Evolutionary conservation across 2,113 vertebrate genomes (phyloP).

Genomic region (Anolis sagrei): DNA sequence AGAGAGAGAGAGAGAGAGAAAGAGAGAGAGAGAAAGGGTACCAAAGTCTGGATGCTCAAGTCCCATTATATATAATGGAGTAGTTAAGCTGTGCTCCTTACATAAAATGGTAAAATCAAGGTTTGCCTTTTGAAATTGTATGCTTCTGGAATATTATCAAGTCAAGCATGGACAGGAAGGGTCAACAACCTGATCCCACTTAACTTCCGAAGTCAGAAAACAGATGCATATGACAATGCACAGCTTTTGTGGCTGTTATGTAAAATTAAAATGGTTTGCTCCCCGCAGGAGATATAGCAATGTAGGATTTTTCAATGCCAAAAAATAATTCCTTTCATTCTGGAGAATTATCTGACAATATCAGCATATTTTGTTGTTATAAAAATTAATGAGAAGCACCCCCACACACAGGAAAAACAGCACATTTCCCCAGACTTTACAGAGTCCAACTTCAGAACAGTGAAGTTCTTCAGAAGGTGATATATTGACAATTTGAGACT

Average conservation of each 20-base stretch:
- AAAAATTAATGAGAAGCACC: background rate
- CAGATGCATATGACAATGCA: background rate
- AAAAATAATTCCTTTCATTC: background rate
- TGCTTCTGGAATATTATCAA: too few relatives aligned
- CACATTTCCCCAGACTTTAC: background rate
- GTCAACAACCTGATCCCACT: too few relatives aligned
- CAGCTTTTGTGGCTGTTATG: background rate
- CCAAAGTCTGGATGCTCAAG: too few relatives aligned
- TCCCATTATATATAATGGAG: too few relatives aligned
- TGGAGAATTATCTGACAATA: background rate
- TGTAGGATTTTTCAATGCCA: background rate
- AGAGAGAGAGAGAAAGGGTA: too few relatives aligned
- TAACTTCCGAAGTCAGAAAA: too few relatives aligned
- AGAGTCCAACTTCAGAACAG: background rate
- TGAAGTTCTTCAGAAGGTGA: background rate
- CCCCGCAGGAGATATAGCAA: too few relatives aligned
- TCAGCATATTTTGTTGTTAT: background rate
- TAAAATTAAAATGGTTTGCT: background rate
- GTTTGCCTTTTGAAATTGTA: too few relatives aligned
- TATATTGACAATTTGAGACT: slow-evolving; percentile 5
- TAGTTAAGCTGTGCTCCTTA: too few relatives aligned
- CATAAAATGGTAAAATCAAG: too few relatives aligned
- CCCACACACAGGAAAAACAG: background rate
- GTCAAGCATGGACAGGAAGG: too few relatives aligned
- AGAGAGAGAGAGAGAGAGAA: too few relatives aligned